Base-by-base conservation (phyloP, 2,113 vertebrate species). In the Willisornis vidua region DNA sequence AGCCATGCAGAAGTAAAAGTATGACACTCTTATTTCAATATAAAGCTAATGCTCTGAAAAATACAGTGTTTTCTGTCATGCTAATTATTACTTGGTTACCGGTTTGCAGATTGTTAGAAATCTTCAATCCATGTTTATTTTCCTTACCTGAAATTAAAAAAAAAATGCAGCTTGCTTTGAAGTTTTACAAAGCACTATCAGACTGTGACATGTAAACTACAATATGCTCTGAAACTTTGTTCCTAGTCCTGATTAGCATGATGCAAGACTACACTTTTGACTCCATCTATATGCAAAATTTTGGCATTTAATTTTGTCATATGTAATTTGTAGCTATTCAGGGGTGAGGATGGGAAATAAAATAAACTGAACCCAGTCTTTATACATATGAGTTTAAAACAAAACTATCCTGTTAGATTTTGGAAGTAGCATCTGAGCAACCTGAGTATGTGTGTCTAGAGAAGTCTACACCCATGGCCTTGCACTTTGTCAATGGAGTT, bases 1-100 rank as follows among this genome's bases (percentile, higher is more conserved):
- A 90, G 52, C 66, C 52, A 74, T 82, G 96, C 76, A 85, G 4
- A 87, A 95, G 74, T 93, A 93, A 96, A 87, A 96, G 41, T 78
- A 74, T 81, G 57, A 70, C 82, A 46, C 26, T 78, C 78, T 94
- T 48, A 65, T 89, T 97, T 97, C 76, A 89, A 6, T 91, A 84
- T 77, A 24, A 79, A 75, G 43, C 87, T 86, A 67, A 71, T 78
- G 35, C 94, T 80, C 67, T 89, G 54, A 46, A 85, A 90, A 92
- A 91, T 52, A 39, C 7, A 55, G n/a, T 62, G 29, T 63, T 86
- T 86, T 90, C 49, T 90, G 14, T 82, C 41, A n/a, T 7, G 18
- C 35, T 83, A 77, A 76, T 14, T 84, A 76, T 49, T 65, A 63
- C 79, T 82, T 91, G 26, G 24, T 77, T 73, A 83, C 45, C 61